phyloP scores from a whole-genome alignment of 2,797 vertebrate genomes.

The Bufotes viridis region DNA sequence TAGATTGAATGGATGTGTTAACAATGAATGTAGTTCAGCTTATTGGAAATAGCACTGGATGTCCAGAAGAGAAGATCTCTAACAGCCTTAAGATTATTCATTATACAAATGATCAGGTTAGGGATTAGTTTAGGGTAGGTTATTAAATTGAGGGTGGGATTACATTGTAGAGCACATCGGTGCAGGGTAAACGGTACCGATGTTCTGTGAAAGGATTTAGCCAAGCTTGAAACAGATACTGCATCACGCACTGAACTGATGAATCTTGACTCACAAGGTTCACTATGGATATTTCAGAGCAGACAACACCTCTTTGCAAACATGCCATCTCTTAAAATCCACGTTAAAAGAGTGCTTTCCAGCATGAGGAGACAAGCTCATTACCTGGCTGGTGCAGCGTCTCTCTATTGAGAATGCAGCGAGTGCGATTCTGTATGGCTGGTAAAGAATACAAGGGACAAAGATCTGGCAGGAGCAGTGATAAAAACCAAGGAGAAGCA shows the following conservation, averaged over 20 bases:
- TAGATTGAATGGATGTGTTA: too few relatives aligned
- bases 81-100: too few relatives aligned
- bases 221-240: too few relatives aligned
- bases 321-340: background rate
- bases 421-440: background rate
- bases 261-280: background rate
- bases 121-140: too few relatives aligned
- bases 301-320: background rate
- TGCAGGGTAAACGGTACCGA: too few relatives aligned
- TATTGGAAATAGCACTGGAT: too few relatives aligned
- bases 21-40: too few relatives aligned
- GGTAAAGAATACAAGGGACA: background rate
- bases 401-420: background rate
- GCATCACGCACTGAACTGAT: background rate
- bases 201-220: too few relatives aligned
- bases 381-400: background rate
- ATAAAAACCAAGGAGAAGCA: background rate
- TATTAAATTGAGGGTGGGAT: too few relatives aligned
- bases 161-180: too few relatives aligned
- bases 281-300: background rate
- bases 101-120: too few relatives aligned
- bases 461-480: background rate
- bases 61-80: too few relatives aligned
- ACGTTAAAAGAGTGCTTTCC: background rate
- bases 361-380: background rate